Evolutionary conservation across 2,888 invertebrate species (phyloP), one percentile per base, ranked within the genome.

Genomic region (Tridacna gigas): DNA sequence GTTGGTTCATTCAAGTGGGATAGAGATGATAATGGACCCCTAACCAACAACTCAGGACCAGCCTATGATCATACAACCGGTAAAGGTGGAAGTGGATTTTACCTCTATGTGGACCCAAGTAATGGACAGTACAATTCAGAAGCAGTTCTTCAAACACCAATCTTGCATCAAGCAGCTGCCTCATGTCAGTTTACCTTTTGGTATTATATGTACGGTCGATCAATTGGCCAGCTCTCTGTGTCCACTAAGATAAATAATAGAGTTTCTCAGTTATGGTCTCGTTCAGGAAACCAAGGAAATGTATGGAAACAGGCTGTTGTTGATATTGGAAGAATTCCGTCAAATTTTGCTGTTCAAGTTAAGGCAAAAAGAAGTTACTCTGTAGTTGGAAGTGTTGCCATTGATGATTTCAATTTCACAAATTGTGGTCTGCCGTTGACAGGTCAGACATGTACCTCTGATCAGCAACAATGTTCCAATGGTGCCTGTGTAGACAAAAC

Each of bases 101-200:
- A 97, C 92, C 96, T 97, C 88, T 96, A 96, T 89, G 97, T 97
- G 47, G 97, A 97, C 91, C 97, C 97, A 96, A 93, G 84, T 85
- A 94, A 88, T 77, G 91, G 91, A 5, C 25, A 37, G 0, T 22
- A 60, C 47, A 86, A 83, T 61, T 63, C 89, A 9, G 37, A 74
- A 37, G 93, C 93, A 9, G 82, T 77, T 0, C 82, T 93, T 0
- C 71, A 83, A 74, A 92, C 91, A 51, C 90, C 91, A 26, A 60
- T 79, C 0, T 81, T 93, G 12, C 86, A 89, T 13, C 89, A 96
- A 77, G 98, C 97, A 93, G 97, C 97, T 91, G 97, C 97, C 89
- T 97, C 98, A 22, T 99, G 99, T 94, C 97, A 97, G 95, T 80
- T 93, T 66, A 77, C 89, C 15, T 90, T 92, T 88, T 91, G 86